A percentile compares a stretch with the other conserved stretches of the same genome.
These are phyloP conservation scores for Etheostoma nigrum DNA, from an alignment of 2,797 vertebrate species.

Conservation along the genomic window DNA sequence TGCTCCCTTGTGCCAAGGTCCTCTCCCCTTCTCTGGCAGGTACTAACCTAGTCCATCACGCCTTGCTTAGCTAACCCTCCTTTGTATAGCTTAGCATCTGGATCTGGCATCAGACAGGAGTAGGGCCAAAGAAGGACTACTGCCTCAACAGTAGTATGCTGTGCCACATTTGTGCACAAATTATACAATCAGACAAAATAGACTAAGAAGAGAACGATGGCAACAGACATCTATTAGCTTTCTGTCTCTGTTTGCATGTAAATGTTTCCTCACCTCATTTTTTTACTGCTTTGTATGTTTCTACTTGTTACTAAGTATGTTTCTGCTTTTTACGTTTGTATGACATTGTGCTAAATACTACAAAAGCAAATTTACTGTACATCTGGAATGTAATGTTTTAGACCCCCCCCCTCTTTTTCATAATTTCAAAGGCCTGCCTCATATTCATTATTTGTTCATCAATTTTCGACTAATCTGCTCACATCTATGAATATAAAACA, in stretches of 20 bases:
- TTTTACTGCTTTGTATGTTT: constrained; percentile 28
- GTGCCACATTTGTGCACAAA: constrained; percentile 45
- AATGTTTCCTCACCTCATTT: constrained; percentile 55
- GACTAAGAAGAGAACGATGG: constrained; percentile 25
- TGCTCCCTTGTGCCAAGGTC: constrained; percentile 85
- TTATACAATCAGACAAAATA: constrained; percentile 26
- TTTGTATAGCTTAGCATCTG: constrained; percentile 59
- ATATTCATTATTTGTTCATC: constrained; percentile 27
- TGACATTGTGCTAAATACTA: constrained; percentile 4
- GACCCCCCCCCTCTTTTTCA: neutral
- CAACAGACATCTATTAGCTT: constrained; percentile 21
- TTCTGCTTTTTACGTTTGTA: constrained; percentile 47
- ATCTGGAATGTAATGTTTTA: neutral
- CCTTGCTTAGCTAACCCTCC: constrained; percentile 80
- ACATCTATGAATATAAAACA: constrained; percentile 43
- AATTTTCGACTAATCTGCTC: constrained; percentile 36
- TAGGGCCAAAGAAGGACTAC: constrained; percentile 32
- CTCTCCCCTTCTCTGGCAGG: constrained; percentile 87
- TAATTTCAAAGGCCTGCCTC: constrained; percentile 28
- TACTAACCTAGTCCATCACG: constrained; percentile 86
- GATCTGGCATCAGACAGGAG: constrained; percentile 58
- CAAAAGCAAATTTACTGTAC: constrained; percentile 12
- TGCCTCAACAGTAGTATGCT: constrained; percentile 36
- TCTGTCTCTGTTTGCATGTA: constrained; percentile 67
- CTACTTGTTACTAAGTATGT: constrained; percentile 13